These are phyloP conservation scores for Dicranocentrus wangi DNA, from an alignment of 2,888 invertebrate genomes.

Conservation along the genomic window DNA sequence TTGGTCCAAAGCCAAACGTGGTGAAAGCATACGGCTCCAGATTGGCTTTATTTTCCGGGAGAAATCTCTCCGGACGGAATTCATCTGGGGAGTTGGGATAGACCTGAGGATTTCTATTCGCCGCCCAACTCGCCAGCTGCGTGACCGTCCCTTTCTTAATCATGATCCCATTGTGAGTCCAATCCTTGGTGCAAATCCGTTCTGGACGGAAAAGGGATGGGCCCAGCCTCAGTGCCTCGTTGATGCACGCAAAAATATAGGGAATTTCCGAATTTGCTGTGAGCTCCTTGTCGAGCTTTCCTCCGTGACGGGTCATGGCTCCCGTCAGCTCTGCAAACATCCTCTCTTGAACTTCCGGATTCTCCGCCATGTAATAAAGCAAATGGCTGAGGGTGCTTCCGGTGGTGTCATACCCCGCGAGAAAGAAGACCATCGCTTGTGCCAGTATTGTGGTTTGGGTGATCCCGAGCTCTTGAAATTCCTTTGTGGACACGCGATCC, in stretches of 20 bases:
- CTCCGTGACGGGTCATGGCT: conserved; percentile 23
- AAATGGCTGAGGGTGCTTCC: conserved; percentile 66
- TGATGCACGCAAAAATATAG: conserved; percentile 70
- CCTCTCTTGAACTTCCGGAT: conserved; percentile 67
- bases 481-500: conserved; percentile 47
- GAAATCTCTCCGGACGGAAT: conserved; percentile 68
- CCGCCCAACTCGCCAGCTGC: conserved; percentile 63
- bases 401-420: conserved; percentile 70
- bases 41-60: conserved; percentile 64
- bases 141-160: conserved; percentile 67
- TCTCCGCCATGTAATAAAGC: conserved; percentile 61
- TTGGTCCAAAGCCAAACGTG: conserved; percentile 67
- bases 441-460: conserved; percentile 65
- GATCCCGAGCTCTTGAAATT: conserved; percentile 63
- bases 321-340: conserved; percentile 66
- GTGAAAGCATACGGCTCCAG: conserved; percentile 59
- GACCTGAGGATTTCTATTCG: conserved; percentile 65
- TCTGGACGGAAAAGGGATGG: conserved; percentile 73
- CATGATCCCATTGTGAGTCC: conserved; percentile 59
- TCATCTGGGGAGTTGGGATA: conserved; percentile 64
- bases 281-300: conserved; percentile 73
- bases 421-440: conserved; percentile 69
- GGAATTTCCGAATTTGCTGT: conserved; percentile 73
- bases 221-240: conserved; percentile 75
- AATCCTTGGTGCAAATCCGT: conserved; percentile 69